Evolutionary conservation across 2,113 vertebrate genomes (phyloP).

Genomic region (Myotis lucifugus): DNA sequence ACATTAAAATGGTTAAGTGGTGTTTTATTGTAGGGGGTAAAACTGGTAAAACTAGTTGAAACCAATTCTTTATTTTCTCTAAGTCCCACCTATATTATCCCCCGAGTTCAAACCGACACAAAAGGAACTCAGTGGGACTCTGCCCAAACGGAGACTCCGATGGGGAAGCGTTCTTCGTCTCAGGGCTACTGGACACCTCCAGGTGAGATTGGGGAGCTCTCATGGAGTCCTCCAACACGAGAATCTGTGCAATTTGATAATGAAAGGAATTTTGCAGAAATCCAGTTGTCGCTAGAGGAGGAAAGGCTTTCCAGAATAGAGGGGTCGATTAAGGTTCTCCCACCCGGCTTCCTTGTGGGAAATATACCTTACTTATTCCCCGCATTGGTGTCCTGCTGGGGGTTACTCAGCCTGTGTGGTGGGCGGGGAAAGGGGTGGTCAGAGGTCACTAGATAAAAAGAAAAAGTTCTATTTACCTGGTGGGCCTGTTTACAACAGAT

Average conservation of each 20-base stretch:
- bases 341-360: neutral
- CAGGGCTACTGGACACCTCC: neutral
- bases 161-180: neutral
- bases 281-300: neutral
- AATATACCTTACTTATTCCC: neutral
- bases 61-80: constrained; percentile 78
- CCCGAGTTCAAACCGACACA: constrained; percentile 76
- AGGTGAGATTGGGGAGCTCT: neutral
- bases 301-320: neutral
- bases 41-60: constrained; percentile 85
- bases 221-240: neutral
- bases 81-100: constrained; percentile 38
- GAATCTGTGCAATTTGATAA: neutral
- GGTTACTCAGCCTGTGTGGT: neutral
- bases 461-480: neutral
- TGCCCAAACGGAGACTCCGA: constrained; percentile 33
- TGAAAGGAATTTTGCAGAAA: neutral
- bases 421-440: neutral
- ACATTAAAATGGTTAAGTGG: constrained; percentile 71
- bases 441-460: constrained; percentile 56
- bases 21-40: constrained; percentile 62
- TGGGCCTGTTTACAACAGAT: neutral
- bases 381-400: constrained; percentile 17
- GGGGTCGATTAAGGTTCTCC: neutral
- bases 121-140: constrained; percentile 73